Evolutionary conservation across 2,888 invertebrate species (phyloP), one percentile per base, ranked within the genome.

Genomic region (Pegoplata infirma): DNA sequence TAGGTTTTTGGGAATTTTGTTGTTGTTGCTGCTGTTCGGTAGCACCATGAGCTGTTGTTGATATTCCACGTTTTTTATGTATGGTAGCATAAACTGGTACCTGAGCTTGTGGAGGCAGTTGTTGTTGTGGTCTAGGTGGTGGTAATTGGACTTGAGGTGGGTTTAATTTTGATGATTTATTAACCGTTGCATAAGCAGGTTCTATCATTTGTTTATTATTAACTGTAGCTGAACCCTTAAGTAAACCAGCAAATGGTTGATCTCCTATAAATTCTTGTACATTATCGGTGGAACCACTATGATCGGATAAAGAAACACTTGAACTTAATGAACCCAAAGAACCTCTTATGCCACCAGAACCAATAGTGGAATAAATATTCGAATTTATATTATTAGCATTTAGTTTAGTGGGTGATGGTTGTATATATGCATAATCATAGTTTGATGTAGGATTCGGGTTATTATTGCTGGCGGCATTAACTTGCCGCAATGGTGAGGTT

Each of bases 191-290:
- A 68, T 79, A 79, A 8, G 79, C 75, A 16, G 79, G 79, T 59
- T 75, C 79, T n/a, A 72, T 14, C 47, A 72, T 77, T 46, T 46
- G 71, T 92, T 90, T 82, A 92, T 92, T 88, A 93, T 93, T 76
- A n/a, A 49, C 55, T 0, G 14, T 21, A 16, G 94, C 93, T 72
- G 96, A 95, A 84, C 96, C 96, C 90, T 95, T 96, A 88, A 95
- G 93, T 85, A 96, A 92, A 88, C 96, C 96, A 93, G 92, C 76
- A 89, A 96, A 96, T 80, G 96, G 96, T 80, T 94, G 93, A 88
- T 97, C 96, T 78, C 95, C 94, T 82, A 95, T 93, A 89, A 93
- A 96, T 89, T 96, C 96, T 90, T 96, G 96, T 75, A 96, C 94
- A 84, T 93, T 93, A 90, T 96, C 96, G 5, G 94, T 94, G 82